Conservation (phyloP, 2,113 vertebrate genomes). For the Syngnathoides biaculeatus region DNA sequence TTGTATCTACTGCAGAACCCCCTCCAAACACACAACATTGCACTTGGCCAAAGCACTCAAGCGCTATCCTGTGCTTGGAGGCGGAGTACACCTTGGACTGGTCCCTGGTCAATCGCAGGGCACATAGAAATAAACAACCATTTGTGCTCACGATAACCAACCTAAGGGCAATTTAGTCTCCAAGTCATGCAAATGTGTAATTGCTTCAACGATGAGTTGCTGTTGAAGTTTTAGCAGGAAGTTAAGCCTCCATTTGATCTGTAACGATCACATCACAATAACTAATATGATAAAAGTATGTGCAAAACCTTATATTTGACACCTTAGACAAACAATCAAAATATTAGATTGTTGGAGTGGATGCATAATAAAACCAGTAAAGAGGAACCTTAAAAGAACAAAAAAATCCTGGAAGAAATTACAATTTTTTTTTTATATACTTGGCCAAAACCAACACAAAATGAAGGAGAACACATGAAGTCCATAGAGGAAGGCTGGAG, state of each 20-base stretch:
- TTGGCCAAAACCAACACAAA: neutral
- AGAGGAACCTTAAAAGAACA: neutral
- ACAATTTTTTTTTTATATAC: too few species aligned
- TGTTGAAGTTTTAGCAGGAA: conserved; percentile 1
- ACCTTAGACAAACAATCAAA: neutral
- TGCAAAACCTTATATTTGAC: neutral
- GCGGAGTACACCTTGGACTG: too few species aligned
- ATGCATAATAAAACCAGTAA: neutral
- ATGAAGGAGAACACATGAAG: neutral
- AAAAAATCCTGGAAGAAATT: neutral
- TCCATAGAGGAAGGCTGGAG: too few species aligned
- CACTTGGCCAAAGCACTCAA: neutral
- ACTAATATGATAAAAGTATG: neutral
- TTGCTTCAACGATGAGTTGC: conserved; percentile 14
- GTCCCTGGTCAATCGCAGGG: too few species aligned
- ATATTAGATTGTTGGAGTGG: neutral
- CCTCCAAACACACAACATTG: conserved; percentile 20
- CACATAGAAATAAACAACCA: too few species aligned
- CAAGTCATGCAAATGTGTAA: too few species aligned
- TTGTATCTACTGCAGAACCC: conserved; percentile 32
- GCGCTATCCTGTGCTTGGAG: neutral
- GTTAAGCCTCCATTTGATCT: conserved; percentile 20
- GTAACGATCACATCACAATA: neutral
- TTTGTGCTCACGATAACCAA: too few species aligned
- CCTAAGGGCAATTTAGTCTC: too few species aligned